Evolutionary conservation across 1,140 invertebrate species (phyloP).

Genomic region (Panagrolaimus sp.): DNA sequence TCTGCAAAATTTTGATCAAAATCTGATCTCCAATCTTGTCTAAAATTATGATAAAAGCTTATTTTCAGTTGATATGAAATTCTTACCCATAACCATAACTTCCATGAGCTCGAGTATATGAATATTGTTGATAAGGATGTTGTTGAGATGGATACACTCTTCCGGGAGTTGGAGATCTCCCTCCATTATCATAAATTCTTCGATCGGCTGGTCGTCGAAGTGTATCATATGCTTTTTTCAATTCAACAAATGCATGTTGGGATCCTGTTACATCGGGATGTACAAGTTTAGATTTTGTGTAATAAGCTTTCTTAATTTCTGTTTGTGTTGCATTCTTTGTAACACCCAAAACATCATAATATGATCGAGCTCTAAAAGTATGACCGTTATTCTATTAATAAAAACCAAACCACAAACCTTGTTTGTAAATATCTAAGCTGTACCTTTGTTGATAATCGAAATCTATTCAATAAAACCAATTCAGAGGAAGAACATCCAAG

Average conservation of each 20-base stretch:
- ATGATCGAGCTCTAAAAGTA: slow-evolving; percentile 1
- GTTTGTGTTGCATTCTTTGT: slow-evolving; percentile 18
- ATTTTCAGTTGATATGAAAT: too few relatives aligned
- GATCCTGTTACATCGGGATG: slow-evolving; percentile 10
- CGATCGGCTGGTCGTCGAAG: slow-evolving; percentile 13
- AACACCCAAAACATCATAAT: slow-evolving; percentile 23
- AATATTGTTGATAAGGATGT: background rate
- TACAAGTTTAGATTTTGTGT: slow-evolving; percentile 21
- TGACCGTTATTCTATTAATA: background rate
- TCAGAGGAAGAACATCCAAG: background rate
- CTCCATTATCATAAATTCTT: slow-evolving; percentile 10
- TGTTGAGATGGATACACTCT: background rate
- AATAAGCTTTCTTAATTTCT: slow-evolving; percentile 28
- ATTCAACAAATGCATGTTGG: slow-evolving; percentile 17
- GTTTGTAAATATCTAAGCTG: background rate
- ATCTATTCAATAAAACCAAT: background rate
- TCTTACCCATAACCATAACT: slow-evolving; percentile 5
- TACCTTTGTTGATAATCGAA: background rate
- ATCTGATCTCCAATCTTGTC: too few relatives aligned
- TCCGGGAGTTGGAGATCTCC: background rate
- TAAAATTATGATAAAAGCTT: too few relatives aligned
- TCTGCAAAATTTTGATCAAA: too few relatives aligned
- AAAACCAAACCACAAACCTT: background rate
- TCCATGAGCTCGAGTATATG: background rate
- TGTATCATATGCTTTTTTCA: slow-evolving; percentile 23